Base-by-base conservation (phyloP, 2,113 vertebrate genomes). In the Daubentonia madagascariensis region DNA sequence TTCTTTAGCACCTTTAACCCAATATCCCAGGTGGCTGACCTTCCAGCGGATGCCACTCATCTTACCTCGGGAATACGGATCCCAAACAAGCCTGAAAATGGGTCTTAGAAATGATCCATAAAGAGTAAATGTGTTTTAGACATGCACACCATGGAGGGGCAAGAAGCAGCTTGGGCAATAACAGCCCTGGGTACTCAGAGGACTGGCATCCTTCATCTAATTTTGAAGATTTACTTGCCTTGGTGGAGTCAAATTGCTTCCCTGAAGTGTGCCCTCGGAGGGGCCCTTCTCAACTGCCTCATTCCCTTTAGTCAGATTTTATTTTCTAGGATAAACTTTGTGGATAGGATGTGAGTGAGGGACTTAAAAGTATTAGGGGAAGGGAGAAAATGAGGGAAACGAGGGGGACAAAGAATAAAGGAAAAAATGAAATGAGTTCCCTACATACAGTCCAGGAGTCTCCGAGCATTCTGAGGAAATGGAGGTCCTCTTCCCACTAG, bases 1-100 rank as follows among this genome's bases (percentile, higher is more conserved):
- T 94, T 95, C 54, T n/a, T 85, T 85, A 91, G 37, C 17, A 59
- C 63, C 63, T 90, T 88, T 89, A 94, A 68, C 75, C 32, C 76
- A 65, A 40, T 78, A 68, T 73, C 65, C n/a, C 9, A 48, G 59
- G 72, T 61, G 65, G 70, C 84, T 95, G 72, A 80, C 78, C 89
- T 87, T 80, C 50, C 40, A 52, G 50, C 9, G 1, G 23, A 5
- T 80, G 23, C 6, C 63, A 70, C 70, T 84, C 85, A 57, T 85
- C 79, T 91, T 87, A 65, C 25, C 89, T 78, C 67, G 61, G n/a
- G 25, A n/a, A 84, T 67, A 79, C 37, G 88, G 73, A 68, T 45
- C 87, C 72, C 50, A 13, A 68, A 73, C 37, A 88, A 40, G 87
- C 17, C 48, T 37, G 57, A 76, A 90, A 78, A 87, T 37, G 3